phyloP scores from a whole-genome alignment of 2,888 invertebrate species.

The Elysia crispata region DNA sequence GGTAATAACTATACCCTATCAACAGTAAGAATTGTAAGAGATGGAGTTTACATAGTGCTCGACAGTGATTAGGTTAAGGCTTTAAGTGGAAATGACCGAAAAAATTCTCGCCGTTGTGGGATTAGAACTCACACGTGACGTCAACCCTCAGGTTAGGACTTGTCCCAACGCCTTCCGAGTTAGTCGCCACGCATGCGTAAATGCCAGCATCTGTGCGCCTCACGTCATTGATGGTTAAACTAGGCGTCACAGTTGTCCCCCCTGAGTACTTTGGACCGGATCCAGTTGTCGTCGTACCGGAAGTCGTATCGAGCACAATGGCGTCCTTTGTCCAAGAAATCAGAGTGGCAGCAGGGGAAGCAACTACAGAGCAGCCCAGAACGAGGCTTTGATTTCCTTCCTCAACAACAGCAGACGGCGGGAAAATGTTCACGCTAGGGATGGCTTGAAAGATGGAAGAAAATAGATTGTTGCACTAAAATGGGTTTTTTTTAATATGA shows the following conservation, averaged over 20 bases:
- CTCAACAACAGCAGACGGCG: neutral
- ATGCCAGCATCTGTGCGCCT: neutral
- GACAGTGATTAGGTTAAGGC: too few species aligned
- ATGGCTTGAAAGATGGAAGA: neutral
- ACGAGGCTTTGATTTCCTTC: neutral
- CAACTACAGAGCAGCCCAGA: constrained; percentile 3
- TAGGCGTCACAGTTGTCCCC: constrained; percentile 6
- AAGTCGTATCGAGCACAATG: neutral
- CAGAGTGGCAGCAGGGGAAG: neutral
- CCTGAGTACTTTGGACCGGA: constrained; percentile 15
- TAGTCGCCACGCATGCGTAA: constrained; percentile 20
- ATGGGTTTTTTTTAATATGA: too few species aligned
- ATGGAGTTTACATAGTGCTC: too few species aligned
- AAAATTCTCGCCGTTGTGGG: too few species aligned
- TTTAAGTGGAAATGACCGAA: too few species aligned
- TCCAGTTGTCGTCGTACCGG: too few species aligned
- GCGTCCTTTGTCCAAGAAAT: constrained; percentile 17
- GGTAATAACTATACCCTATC: too few species aligned
- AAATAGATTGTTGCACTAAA: too few species aligned
- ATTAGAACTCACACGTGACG: neutral
- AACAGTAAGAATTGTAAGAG: too few species aligned
- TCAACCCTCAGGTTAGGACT: neutral
- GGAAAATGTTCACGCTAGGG: constrained; percentile 1
- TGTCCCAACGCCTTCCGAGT: neutral
- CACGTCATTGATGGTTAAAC: constrained; percentile 7